Conservation (phyloP, 1,140 invertebrate species). For the Drosophila mayri region DNA sequence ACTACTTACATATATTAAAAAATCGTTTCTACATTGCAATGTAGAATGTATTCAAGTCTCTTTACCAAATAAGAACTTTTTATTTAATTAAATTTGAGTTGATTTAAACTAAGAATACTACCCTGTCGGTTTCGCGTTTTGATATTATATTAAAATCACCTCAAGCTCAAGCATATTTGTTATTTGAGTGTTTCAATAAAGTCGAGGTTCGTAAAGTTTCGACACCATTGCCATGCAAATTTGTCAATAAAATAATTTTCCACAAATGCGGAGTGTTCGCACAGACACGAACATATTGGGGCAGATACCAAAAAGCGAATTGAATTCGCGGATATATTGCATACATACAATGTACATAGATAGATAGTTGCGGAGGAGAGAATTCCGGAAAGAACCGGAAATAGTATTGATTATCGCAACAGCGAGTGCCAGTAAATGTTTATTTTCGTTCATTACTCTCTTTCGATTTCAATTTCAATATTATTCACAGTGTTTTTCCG, state of each 20-base stretch:
- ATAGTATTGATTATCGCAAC: conserved; percentile 77
- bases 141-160: conserved; percentile 3
- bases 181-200: conserved; percentile 17
- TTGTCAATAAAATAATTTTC: conserved; percentile 66
- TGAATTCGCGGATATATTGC: conserved; percentile 11
- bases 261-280: conserved; percentile 26
- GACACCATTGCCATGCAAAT: conserved; percentile 62
- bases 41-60: background rate
- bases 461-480: conserved; percentile 63
- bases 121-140: background rate
- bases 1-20: background rate
- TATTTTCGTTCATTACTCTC: conserved; percentile 54
- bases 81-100: background rate
- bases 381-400: conserved; percentile 51
- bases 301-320: conserved; percentile 37
- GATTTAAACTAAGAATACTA: too few species aligned
- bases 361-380: background rate
- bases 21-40: background rate
- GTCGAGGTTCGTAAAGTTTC: conserved; percentile 33
- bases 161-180: background rate
- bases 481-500: conserved; percentile 25
- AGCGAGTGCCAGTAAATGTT: conserved; percentile 59
- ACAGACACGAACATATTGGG: conserved; percentile 27
- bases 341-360: background rate
- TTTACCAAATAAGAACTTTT: too few species aligned